phyloP scores from a whole-genome alignment of 2,888 invertebrate species.

The Crematogaster levior region DNA sequence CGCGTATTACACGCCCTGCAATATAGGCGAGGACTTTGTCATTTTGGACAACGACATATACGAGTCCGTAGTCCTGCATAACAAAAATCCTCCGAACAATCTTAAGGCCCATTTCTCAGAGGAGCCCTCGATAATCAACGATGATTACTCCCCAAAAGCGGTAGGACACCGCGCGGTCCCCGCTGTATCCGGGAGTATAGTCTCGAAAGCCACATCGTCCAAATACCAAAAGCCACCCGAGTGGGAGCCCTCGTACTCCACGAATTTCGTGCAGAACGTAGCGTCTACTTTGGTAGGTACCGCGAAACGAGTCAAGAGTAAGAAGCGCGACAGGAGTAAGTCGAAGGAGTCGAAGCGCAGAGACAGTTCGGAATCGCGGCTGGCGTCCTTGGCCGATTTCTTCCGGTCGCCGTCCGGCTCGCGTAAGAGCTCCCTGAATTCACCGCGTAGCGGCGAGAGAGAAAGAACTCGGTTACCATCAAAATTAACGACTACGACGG shows the following conservation, averaged over 20 bases:
- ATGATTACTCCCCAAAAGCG: conserved; percentile 63
- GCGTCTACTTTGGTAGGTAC: conserved; percentile 81
- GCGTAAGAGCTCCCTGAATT: conserved; percentile 82
- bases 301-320: conserved; percentile 81
- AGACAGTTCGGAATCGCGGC: conserved; percentile 83
- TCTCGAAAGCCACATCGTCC: conserved; percentile 61
- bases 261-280: conserved; percentile 79
- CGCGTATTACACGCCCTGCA: conserved; percentile 57
- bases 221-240: conserved; percentile 66
- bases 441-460: conserved; percentile 77
- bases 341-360: conserved; percentile 83
- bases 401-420: conserved; percentile 84
- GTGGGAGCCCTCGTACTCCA: conserved; percentile 73
- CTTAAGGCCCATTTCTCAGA: conserved; percentile 68
- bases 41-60: conserved; percentile 74
- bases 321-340: conserved; percentile 83
- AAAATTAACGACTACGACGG: conserved; percentile 80
- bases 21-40: conserved; percentile 69
- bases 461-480: conserved; percentile 80
- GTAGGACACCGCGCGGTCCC: conserved; percentile 6
- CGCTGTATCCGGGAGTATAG: conserved; percentile 19
- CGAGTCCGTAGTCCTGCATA: conserved; percentile 70
- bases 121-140: conserved; percentile 64
- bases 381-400: conserved; percentile 82
- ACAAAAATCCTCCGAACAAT: conserved; percentile 65